Evolutionary conservation across 2,797 vertebrate species (phyloP), one percentile per base, ranked within the genome.

Genomic region (Spea hammondii): DNA sequence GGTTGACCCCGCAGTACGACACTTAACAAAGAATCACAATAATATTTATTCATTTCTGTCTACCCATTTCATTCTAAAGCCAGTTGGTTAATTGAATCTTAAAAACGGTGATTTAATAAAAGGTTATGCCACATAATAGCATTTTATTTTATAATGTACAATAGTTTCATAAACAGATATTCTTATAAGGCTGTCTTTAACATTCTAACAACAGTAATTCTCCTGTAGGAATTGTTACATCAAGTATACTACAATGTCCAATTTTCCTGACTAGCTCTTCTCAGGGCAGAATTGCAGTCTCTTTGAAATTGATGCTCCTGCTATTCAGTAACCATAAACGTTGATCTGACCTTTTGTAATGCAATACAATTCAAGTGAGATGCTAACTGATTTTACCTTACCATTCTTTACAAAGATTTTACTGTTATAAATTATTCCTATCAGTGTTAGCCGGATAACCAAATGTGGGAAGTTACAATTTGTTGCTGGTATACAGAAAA

Each of bases 321-420:
- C 57, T 70, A 74, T 74, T 74, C 78, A 70, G 65, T 74, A 74
- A 69, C 78, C 67, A 74, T 79, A 70, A 74, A 74, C 72, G 54
- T 74, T 79, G 78, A 74, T 69, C 65, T 79, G 76, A 78, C 76
- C 76, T 78, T 77, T 78, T 66, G 76, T 72, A 72, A 78, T 78
- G 76, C 70, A 78, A 72, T 72, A 78, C 76, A 78, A 59, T 78
- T 72, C 50, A 64, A 77, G 65, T 49, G 55, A 71, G 71, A 72
- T 78, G 76, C 60, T 78, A 65, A 72, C 76, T 72, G 69, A 78
- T 78, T 69, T 78, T 59, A 71, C 76, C 68, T 78, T 78, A 66
- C 60, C 46, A 65, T 78, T 55, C 70, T 66, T 70, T 64, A 64
- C 59, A 78, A 70, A 72, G 68, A 65, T 64, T 59, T 71, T 55